phyloP scores from a whole-genome alignment of 2,113 vertebrate species.

The Larimichthys polyactis region DNA sequence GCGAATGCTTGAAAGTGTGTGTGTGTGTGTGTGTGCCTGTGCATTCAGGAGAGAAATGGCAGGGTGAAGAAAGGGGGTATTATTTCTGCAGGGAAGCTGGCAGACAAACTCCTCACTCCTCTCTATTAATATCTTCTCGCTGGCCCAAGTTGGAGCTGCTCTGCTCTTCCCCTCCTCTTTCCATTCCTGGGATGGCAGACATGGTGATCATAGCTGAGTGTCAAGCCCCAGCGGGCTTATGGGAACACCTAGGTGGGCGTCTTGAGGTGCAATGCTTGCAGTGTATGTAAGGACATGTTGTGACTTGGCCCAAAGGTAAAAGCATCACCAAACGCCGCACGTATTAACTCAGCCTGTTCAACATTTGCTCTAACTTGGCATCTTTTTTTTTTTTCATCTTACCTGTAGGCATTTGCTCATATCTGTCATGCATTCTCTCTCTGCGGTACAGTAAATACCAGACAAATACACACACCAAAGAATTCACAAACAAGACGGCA shows the following conservation, averaged over 20 bases:
- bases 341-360: neutral
- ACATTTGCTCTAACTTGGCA: neutral
- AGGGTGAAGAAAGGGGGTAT: slow-evolving; percentile 56
- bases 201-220: slow-evolving; percentile 72
- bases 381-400: slow-evolving; percentile 17
- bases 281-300: slow-evolving; percentile 29
- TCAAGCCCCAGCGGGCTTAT: slow-evolving; percentile 42
- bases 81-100: slow-evolving; percentile 58
- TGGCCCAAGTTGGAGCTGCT: slow-evolving; percentile 36
- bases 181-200: slow-evolving; percentile 75
- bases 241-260: slow-evolving; percentile 60
- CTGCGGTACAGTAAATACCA: slow-evolving; percentile 11
- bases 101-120: slow-evolving; percentile 42
- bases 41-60: slow-evolving; percentile 33
- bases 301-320: slow-evolving; percentile 32
- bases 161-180: slow-evolving; percentile 34
- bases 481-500: slow-evolving; percentile 2
- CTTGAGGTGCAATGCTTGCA: slow-evolving; percentile 21
- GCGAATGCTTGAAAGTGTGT: neutral
- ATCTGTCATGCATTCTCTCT: slow-evolving; percentile 9
- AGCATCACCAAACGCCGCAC: slow-evolving; percentile 18
- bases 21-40: slow-evolving; percentile 15
- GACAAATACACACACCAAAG: slow-evolving; percentile 7
- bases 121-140: slow-evolving; percentile 69
- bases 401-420: neutral